These are phyloP conservation scores for Amphipoea lucens DNA, from an alignment of 2,888 invertebrate species.

Conservation along the genomic window DNA sequence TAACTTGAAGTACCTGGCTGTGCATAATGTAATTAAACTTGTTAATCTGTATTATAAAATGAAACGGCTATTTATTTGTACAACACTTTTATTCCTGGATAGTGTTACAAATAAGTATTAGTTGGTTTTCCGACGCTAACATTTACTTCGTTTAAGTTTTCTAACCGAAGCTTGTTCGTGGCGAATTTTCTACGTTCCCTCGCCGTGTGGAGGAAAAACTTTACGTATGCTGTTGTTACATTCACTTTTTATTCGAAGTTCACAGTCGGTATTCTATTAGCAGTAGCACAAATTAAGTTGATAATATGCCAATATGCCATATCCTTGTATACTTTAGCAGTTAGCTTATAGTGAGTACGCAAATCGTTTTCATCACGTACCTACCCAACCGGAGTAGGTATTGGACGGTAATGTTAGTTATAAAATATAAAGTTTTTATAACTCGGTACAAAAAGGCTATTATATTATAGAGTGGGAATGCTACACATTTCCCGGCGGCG, in stretches of 20 bases:
- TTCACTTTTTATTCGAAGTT: constrained; percentile 14
- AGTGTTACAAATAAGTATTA: constrained; percentile 14
- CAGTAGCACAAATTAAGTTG: background rate
- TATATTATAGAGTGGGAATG: constrained; percentile 69
- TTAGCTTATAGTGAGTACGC: background rate
- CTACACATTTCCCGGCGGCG: constrained; percentile 71
- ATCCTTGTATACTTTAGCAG: background rate
- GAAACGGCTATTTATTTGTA: constrained; percentile 10
- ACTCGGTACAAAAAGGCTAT: constrained; percentile 49
- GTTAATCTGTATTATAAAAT: constrained; percentile 12
- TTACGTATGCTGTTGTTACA: constrained; percentile 2
- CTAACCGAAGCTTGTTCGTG: constrained; percentile 6
- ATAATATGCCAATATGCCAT: background rate
- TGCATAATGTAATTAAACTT: constrained; percentile 35
- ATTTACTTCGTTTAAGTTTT: constrained; percentile 34
- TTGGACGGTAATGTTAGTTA: constrained; percentile 21
- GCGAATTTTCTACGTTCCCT: constrained; percentile 28
- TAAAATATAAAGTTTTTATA: constrained; percentile 48
- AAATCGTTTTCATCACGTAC: background rate
- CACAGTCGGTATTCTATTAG: background rate
- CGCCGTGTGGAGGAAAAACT: constrained; percentile 8
- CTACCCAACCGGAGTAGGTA: constrained; percentile 4
- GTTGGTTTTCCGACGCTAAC: constrained; percentile 17
- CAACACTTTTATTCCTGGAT: constrained; percentile 8
- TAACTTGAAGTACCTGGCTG: constrained; percentile 34